Base-by-base conservation (phyloP, 2,888 invertebrate genomes). In the Leucophora obtusa region DNA sequence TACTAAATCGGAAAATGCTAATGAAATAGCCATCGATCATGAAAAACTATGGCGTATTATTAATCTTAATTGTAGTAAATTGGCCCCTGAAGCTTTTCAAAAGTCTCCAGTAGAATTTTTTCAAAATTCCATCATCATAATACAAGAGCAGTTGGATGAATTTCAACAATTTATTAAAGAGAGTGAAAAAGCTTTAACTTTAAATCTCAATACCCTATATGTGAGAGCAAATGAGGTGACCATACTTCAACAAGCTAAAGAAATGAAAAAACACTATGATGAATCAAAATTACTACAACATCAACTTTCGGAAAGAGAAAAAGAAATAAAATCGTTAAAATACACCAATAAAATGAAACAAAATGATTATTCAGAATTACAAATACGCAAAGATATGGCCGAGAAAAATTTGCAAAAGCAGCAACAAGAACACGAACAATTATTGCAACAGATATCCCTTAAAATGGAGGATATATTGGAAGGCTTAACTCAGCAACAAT, bases 361-460 rank as follows among this genome's bases (percentile, higher is more conserved):
- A 87, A 97, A 97, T 85, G 97, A 97, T 89, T 88, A 96, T 14
- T 96, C 96, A 0, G 97, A 98, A 91, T 95, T 97, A 94, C 94
- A 95, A 83, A 94, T 98, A 56, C 93, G 98, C 0, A 94, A 96
- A 83, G 97, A 98, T 87, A 92, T 98, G 83, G 96, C 97, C 0
- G 99, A 99, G 87, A 95, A 97, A 88, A 97, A 98, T 87, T 88
- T 94, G 77, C 92, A 93, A 0, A 92, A 93, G 0, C 91, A 96
- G 0, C 95, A 82, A 28, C 83, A 82, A 21, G 86, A 84, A 53
- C 86, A 88, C 33, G 83, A 84, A 5, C 84, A 84, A 5, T 33
- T 84, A 10, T 77, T 87, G 0, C 83, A 82, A 8, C 70, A 84
- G 15, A 79, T 87, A 11, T 84, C 84, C 7, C 83, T 83, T 15